Conservation (phyloP, 2,113 vertebrate genomes). For the Thamnophis sirtalis region DNA sequence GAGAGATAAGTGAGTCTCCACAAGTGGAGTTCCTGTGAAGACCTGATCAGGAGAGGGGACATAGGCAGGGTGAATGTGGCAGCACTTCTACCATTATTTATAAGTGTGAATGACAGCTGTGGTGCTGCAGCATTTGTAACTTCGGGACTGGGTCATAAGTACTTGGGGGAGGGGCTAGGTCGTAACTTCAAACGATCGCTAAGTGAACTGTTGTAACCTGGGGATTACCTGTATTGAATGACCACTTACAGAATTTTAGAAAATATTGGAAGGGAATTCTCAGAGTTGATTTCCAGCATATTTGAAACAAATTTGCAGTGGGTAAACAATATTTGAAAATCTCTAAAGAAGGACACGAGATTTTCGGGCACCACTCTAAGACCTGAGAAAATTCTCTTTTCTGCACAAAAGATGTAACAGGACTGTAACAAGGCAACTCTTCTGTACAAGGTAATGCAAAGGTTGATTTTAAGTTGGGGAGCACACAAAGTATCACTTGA, state of each 20-base stretch:
- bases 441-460: neutral
- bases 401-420: neutral
- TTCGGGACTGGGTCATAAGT: too few relatives aligned
- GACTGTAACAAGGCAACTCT: neutral
- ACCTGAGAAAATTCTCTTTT: neutral
- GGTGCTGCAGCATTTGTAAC: too few relatives aligned
- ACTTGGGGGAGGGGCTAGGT: too few relatives aligned
- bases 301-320: neutral
- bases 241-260: neutral
- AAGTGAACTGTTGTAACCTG: too few relatives aligned
- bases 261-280: neutral
- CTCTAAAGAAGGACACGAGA: neutral
- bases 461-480: neutral
- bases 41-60: too few relatives aligned
- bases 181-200: too few relatives aligned
- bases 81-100: too few relatives aligned
- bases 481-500: neutral
- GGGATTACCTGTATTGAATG: neutral
- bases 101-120: too few relatives aligned
- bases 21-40: too few relatives aligned
- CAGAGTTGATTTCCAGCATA: neutral
- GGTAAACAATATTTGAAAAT: neutral
- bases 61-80: too few relatives aligned
- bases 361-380: neutral
- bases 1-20: too few relatives aligned